Base-by-base conservation (phyloP, 2,113 vertebrate species). In the Galemys pyrenaicus region DNA sequence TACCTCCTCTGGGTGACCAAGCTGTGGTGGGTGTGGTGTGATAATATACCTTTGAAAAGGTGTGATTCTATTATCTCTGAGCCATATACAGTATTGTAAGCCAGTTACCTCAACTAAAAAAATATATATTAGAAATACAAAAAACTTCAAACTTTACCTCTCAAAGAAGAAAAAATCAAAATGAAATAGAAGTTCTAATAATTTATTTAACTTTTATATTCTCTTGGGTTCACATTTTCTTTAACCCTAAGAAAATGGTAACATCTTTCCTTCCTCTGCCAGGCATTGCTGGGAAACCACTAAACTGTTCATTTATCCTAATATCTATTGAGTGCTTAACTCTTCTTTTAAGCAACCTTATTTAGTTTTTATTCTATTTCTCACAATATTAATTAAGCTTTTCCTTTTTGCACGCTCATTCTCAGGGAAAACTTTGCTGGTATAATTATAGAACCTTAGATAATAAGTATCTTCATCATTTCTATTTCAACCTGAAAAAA, bases 361-460 rank as follows among this genome's bases (percentile, higher is more conserved):
- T 67, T 84, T 89, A 94, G 68, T 86, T 64, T 68, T 26, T 64
- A 17, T 71, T n/a, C 15, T 70, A 44, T 51, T 79, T 95, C 39
- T 12, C 67, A 49, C 17, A 83, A 75, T 28, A 19, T 91, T 11
- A 65, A n/a, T 80, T 65, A 92, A 93, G 46, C 10, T 9, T 49
- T 49, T n/a, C 6, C 1, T 73, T 16, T 83, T 81, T 86, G 6
- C 10, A 83, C 32, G 3, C 8, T 84, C 67, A 58, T 81, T 81
- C 58, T 35, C 20, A 51, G 62, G 79, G 70, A 28, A 89, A 41
- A 37, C 3, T 49, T 77, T 44, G 15, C 13, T n/a, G 2, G 24
- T 82, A 22, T 88, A 68, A 87, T 54, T 68, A 82, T 2, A 83
- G n/a, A 81, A 39, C 87, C 51, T 88, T 91, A 60, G 30, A 86